Conservation (phyloP, 2,888 invertebrate genomes). For the Tuberolachnus salignus region DNA sequence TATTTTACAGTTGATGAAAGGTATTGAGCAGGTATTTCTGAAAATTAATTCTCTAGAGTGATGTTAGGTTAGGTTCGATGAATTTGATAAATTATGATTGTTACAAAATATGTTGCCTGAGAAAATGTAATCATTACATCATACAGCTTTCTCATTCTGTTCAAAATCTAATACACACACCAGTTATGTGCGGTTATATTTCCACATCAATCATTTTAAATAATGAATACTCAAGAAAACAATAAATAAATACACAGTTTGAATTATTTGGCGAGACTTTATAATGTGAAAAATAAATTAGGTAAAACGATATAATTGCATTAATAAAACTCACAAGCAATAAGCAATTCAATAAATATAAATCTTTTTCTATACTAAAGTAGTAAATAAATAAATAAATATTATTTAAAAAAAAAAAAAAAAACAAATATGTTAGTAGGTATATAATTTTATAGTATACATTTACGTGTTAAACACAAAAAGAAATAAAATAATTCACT, state of each 20-base stretch:
- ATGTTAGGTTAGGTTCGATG: too few species aligned
- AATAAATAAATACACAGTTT: background rate
- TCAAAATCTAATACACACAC: too few species aligned
- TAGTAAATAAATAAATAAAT: constrained; percentile 47
- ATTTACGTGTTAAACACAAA: constrained; percentile 6
- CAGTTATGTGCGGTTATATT: too few species aligned
- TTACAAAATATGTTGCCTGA: too few species aligned
- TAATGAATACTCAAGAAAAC: too few species aligned
- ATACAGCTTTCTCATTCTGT: too few species aligned
- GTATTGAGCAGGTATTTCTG: too few species aligned
- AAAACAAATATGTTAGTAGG: constrained; percentile 44
- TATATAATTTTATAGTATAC: constrained; percentile 25
- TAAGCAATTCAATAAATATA: constrained; percentile 50
- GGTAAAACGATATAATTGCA: constrained; percentile 28
- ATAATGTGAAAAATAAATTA: constrained; percentile 54
- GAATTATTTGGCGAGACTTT: constrained; percentile 40
- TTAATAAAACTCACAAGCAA: constrained; percentile 51
- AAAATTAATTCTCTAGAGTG: too few species aligned
- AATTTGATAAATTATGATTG: too few species aligned
- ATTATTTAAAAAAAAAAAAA: constrained; percentile 38
- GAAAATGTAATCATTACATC: too few species aligned
- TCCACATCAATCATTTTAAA: background rate
- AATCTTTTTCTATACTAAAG: constrained; percentile 39
- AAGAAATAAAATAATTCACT: constrained; percentile 38
- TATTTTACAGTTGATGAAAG: too few species aligned